These are phyloP conservation scores for Epizoanthus stellaris DNA, from an alignment of 92 coral and sea anemone species.

Conservation along the genomic window DNA sequence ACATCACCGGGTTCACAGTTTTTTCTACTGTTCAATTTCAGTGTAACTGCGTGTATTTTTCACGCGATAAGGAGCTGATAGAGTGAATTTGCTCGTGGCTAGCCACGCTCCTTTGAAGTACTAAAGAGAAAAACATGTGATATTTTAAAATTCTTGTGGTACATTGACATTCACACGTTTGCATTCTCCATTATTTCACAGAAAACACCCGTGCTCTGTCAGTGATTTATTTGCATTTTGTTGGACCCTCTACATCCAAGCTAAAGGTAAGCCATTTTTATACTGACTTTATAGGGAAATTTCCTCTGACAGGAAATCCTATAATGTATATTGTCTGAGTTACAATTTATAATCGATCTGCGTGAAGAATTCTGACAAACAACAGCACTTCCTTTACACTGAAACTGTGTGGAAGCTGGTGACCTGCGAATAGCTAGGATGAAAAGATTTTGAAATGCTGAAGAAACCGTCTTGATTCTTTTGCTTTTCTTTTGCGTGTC, in stretches of 20 bases:
- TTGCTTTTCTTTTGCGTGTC: constrained; percentile 1
- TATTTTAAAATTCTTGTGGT: constrained; percentile 42
- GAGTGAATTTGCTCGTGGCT: neutral
- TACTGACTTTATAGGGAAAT: neutral
- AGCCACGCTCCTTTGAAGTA: constrained; percentile 8
- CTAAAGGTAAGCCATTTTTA: constrained; percentile 78
- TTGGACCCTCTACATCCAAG: constrained; percentile 95
- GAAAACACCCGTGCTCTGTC: constrained; percentile 93
- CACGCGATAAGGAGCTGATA: neutral
- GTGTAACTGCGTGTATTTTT: neutral
- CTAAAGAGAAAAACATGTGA: constrained; percentile 57
- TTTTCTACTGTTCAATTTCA: neutral
- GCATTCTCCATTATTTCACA: constrained; percentile 42
- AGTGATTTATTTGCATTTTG: constrained; percentile 92
- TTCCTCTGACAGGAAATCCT: constrained; percentile 6
- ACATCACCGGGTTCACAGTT: neutral
- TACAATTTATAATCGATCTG: neutral
- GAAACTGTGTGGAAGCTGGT: neutral
- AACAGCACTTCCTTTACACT: neutral
- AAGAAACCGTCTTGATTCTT: neutral
- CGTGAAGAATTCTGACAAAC: constrained; percentile 1
- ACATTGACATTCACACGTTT: constrained; percentile 42
- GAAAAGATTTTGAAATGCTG: neutral
- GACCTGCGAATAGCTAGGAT: neutral
- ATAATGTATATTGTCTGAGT: neutral